phyloP scores from a whole-genome alignment of 1,140 invertebrate species.

The Pseudomyrmex gracilis region DNA sequence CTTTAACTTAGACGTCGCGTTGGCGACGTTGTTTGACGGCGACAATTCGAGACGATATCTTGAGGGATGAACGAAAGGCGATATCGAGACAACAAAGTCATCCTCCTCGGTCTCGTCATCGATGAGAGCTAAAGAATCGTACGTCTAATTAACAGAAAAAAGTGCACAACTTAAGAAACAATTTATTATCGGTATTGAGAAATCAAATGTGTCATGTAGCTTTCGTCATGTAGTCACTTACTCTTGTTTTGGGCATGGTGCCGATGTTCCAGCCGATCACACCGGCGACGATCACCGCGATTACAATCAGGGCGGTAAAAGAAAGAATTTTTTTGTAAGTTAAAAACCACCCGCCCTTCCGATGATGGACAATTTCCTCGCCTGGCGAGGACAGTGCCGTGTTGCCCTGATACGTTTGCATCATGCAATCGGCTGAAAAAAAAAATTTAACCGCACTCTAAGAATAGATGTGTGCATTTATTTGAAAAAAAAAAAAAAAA shows the following conservation, averaged over 20 bases:
- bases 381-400: conserved; percentile 54
- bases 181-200: neutral
- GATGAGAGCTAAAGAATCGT: conserved; percentile 71
- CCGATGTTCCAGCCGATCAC: conserved; percentile 76
- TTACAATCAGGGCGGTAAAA: conserved; percentile 70
- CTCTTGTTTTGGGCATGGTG: conserved; percentile 70
- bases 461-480: conserved; percentile 7
- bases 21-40: conserved; percentile 66
- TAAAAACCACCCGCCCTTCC: conserved; percentile 79
- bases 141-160: conserved; percentile 52
- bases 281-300: conserved; percentile 73
- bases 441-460: conserved; percentile 39
- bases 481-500: neutral
- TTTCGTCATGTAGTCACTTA: conserved; percentile 49
- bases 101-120: conserved; percentile 63
- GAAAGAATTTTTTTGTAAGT: conserved; percentile 77
- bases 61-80: conserved; percentile 69
- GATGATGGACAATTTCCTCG: conserved; percentile 76
- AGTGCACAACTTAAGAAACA: neutral
- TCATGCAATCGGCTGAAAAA: conserved; percentile 77
- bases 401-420: conserved; percentile 69
- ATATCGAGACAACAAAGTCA: conserved; percentile 51
- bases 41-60: conserved; percentile 75
- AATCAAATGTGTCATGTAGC: no score
- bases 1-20: conserved; percentile 61